Percentiles rank a stretch among this genome's conserved stretches.
Conservation (phyloP, 92 coral and sea anemone species). For the Actinostola sp. region DNA sequence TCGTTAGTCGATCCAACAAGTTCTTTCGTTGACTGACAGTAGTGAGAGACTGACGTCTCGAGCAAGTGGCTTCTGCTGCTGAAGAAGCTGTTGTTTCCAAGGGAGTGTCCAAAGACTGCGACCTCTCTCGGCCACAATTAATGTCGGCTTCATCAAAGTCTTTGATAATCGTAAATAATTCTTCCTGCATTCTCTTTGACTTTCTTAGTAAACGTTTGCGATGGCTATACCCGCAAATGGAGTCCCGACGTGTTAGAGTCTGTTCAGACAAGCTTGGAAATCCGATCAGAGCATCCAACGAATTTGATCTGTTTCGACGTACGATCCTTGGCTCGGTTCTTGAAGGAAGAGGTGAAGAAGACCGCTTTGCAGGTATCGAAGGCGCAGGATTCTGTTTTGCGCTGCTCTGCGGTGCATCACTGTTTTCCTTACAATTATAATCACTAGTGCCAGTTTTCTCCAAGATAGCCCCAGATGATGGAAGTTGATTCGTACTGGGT, state of each 20-base stretch:
- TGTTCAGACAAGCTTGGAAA: neutral
- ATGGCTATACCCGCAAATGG: neutral
- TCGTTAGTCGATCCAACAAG: neutral
- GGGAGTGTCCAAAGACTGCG: neutral
- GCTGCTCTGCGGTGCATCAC: neutral
- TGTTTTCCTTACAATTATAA: neutral
- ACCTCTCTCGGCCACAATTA: neutral
- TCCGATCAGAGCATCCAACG: neutral
- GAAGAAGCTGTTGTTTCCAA: neutral
- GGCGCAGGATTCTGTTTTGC: neutral
- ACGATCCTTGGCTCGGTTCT: neutral
- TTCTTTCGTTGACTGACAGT: too few species aligned
- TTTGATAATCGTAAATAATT: constrained; percentile 8
- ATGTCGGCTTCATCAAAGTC: constrained; percentile 12
- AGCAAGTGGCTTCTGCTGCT: too few species aligned
- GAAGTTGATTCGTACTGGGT: constrained; percentile 44
- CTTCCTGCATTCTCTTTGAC: constrained; percentile 4
- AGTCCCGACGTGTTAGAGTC: neutral
- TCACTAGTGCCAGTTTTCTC: constrained; percentile 1
- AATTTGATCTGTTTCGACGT: neutral
- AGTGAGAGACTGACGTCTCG: too few species aligned
- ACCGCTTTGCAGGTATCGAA: neutral
- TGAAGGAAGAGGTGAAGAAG: neutral
- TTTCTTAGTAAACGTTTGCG: neutral
- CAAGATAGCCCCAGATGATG: neutral